Evolutionary conservation across 2,113 vertebrate genomes (phyloP).

Genomic region (Speoplatyrhinus poulsoni): DNA sequence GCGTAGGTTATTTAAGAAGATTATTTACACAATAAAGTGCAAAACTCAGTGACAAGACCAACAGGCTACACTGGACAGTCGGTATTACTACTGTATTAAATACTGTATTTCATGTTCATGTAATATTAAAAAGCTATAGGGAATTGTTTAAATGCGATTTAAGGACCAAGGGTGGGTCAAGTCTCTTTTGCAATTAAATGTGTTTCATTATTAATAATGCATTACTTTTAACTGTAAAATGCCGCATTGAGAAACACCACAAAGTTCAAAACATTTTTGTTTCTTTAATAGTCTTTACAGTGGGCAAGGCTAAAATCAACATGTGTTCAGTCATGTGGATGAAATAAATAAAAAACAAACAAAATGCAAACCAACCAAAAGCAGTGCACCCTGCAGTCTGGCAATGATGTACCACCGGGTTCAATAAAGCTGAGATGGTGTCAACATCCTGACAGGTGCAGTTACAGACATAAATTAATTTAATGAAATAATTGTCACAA

Average conservation of each 20-base stretch:
- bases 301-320: slow-evolving; percentile 65
- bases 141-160: slow-evolving; percentile 40
- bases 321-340: slow-evolving; percentile 59
- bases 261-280: slow-evolving; percentile 66
- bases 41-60: slow-evolving; percentile 25
- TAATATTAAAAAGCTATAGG: slow-evolving; percentile 14
- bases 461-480: slow-evolving; percentile 33
- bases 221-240: slow-evolving; percentile 22
- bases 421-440: background rate
- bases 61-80: slow-evolving; percentile 16
- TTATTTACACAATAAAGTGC: slow-evolving; percentile 42
- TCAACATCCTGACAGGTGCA: slow-evolving; percentile 28
- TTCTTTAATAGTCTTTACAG: slow-evolving; percentile 78
- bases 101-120: background rate
- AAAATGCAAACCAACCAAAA: slow-evolving; percentile 39
- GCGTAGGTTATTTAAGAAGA: slow-evolving; percentile 46
- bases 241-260: slow-evolving; percentile 72
- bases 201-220: too few species aligned
- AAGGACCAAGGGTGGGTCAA: slow-evolving; percentile 44
- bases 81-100: too few species aligned
- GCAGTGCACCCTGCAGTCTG: slow-evolving; percentile 13
- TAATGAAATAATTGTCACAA: slow-evolving; percentile 51
- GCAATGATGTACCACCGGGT: slow-evolving; percentile 33
- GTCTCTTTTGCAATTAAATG: background rate
- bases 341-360: slow-evolving; percentile 72